Conservation (phyloP, 2,888 invertebrate genomes). For the Erebia aethiops region DNA sequence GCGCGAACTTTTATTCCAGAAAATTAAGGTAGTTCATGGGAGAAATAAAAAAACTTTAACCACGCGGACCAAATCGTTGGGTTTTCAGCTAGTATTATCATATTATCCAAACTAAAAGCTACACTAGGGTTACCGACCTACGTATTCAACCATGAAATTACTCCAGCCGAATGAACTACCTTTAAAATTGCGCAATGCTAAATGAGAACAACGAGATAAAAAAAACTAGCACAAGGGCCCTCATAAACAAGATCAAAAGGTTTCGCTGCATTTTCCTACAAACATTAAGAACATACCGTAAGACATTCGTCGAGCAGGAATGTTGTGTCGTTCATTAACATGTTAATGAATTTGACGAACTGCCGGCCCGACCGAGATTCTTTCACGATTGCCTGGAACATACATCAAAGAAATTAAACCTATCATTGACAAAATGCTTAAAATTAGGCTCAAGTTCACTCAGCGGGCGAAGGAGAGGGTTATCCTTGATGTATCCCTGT, state of each 20-base stretch:
- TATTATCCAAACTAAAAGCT: no score
- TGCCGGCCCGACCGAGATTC: slow-evolving; percentile 96
- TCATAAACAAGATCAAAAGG: neutral
- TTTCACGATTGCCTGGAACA: slow-evolving; percentile 88
- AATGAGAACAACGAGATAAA: neutral
- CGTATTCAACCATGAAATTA: no score
- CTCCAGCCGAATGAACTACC: neutral
- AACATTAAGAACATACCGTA: slow-evolving; percentile 55
- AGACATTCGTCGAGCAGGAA: slow-evolving; percentile 97
- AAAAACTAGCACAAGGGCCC: neutral
- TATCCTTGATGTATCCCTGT: no score
- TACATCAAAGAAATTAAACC: neutral
- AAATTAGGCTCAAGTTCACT: no score
- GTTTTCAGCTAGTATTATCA: no score
- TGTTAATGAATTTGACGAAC: slow-evolving; percentile 98
- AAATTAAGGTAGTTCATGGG: no score
- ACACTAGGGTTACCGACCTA: no score
- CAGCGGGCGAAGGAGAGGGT: no score
- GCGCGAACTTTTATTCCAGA: no score
- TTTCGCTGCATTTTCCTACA: no score
- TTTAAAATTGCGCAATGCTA: neutral
- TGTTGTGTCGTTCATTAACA: slow-evolving; percentile 99
- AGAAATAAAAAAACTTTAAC: no score
- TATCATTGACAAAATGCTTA: neutral
- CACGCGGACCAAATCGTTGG: no score